phyloP scores from a whole-genome alignment of 2,797 vertebrate genomes.

The Paramormyrops hopkinsi region DNA sequence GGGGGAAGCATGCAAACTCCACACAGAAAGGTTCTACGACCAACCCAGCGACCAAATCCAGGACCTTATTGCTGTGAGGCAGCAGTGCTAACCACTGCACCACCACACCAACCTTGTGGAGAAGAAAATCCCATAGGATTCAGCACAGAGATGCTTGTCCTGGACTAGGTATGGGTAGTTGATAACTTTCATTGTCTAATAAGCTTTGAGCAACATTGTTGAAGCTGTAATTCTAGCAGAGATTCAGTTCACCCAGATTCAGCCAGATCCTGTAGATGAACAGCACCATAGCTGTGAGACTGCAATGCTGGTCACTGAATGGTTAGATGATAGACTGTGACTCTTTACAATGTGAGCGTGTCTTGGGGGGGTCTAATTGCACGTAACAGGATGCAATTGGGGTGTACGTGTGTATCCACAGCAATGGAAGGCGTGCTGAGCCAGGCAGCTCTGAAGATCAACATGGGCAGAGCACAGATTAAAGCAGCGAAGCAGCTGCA shows the following conservation, averaged over 20 bases:
- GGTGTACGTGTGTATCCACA: neutral
- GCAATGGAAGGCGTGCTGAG: neutral
- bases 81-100: neutral
- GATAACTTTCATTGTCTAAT: neutral
- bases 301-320: neutral
- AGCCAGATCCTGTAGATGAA: neutral
- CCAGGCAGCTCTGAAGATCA: neutral
- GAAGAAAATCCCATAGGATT: neutral
- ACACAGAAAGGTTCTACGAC: no score
- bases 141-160: neutral
- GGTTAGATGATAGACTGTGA: neutral
- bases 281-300: neutral
- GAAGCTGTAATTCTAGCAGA: neutral
- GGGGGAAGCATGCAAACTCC: no score
- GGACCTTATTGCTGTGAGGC: neutral
- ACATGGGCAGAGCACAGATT: neutral
- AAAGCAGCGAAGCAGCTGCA: neutral
- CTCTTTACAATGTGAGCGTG: neutral
- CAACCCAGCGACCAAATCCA: no score
- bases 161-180: neutral
- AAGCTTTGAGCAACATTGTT: neutral
- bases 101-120: neutral
- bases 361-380: neutral
- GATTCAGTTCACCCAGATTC: neutral
- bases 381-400: neutral